Percentiles rank a stretch among this genome's conserved stretches.
Evolutionary conservation across 2,797 vertebrate genomes (phyloP).

Genomic region (Clarias platycephalus): DNA sequence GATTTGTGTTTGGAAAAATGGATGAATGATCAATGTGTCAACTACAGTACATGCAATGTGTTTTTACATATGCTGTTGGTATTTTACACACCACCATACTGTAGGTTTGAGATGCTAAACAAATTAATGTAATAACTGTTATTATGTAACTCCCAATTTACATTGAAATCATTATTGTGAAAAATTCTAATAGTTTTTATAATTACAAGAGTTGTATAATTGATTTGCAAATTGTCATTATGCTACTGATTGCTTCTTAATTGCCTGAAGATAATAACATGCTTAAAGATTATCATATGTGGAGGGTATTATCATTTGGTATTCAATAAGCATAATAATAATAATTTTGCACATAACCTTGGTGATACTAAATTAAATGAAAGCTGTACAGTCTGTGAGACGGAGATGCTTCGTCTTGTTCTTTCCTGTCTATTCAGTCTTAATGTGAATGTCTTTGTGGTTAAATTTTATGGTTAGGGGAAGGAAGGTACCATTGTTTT

Average conservation of each 20-base stretch:
- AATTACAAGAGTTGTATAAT: background rate
- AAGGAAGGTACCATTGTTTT: background rate
- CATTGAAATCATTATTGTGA: background rate
- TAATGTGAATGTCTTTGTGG: background rate
- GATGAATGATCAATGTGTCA: conserved; percentile 4
- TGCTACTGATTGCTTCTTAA: background rate
- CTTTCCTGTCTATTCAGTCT: conserved; percentile 13
- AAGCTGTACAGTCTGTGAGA: background rate
- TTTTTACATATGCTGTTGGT: background rate
- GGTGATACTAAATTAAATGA: background rate
- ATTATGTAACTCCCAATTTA: background rate
- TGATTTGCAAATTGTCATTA: background rate
- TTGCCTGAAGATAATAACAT: background rate
- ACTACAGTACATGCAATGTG: background rate
- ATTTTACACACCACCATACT: background rate
- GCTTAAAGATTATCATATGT: background rate
- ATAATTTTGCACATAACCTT: conserved; percentile 5
- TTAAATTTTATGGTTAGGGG: background rate
- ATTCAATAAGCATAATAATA: conserved; percentile 12
- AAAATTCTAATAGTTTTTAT: background rate
- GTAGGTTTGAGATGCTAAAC: background rate
- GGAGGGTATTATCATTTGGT: background rate
- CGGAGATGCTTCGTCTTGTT: background rate
- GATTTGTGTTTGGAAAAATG: background rate
- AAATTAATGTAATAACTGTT: background rate